phyloP scores from a whole-genome alignment of 2,113 vertebrate species.

The Triplophysa dalaica region DNA sequence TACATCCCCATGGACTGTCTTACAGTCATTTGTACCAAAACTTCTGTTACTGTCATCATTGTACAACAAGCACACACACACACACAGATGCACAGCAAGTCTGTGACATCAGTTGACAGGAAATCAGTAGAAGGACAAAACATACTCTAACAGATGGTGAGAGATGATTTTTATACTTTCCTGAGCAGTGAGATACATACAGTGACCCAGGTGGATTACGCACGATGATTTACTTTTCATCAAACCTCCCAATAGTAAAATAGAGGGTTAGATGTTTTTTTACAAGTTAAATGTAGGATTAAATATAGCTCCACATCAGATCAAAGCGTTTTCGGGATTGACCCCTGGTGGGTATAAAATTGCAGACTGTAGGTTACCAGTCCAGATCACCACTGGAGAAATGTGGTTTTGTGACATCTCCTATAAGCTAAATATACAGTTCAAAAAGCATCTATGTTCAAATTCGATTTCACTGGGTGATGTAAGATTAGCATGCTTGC shows the following conservation, averaged over 20 bases:
- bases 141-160: neutral
- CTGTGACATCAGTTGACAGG: conserved; percentile 19
- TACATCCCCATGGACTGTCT: conserved; percentile 17
- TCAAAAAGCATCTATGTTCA: no score
- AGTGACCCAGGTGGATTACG: conserved; percentile 4
- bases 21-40: neutral
- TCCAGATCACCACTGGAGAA: no score
- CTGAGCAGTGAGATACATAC: conserved; percentile 9
- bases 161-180: conserved; percentile 2
- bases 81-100: neutral
- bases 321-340: neutral
- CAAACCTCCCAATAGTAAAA: conserved; percentile 20
- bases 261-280: neutral
- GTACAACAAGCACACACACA: neutral
- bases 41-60: conserved; percentile 35
- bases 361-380: no score
- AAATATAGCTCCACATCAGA: neutral
- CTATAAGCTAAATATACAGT: no score
- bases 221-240: conserved; percentile 8
- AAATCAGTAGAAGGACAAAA: conserved; percentile 1
- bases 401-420: no score
- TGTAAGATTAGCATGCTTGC: neutral
- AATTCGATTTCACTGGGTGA: no score
- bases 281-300: neutral
- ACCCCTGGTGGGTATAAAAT: no score